A percentile compares a stretch with the other conserved stretches of the same genome.
Conservation (phyloP, 2,113 vertebrate species). For the Microcebus murinus region DNA sequence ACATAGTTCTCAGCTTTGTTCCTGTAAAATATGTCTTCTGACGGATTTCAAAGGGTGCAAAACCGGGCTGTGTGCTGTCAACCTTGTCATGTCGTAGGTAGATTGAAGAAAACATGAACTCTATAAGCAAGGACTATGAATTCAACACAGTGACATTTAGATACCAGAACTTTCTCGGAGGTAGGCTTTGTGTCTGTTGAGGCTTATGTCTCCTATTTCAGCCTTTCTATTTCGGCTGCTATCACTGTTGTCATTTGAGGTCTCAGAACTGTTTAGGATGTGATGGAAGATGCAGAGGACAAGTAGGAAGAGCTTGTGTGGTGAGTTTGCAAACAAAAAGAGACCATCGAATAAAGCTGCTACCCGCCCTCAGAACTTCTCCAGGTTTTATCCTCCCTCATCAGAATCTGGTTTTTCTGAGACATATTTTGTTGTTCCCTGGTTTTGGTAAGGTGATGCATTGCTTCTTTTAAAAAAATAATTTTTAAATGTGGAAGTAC, state of each 20-base stretch:
- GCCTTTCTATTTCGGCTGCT: neutral
- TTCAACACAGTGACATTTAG: neutral
- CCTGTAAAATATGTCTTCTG: neutral
- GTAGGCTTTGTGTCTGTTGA: neutral
- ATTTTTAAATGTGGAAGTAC: neutral
- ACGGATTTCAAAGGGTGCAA: neutral
- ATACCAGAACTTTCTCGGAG: neutral
- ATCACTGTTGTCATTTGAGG: neutral
- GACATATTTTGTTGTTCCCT: neutral
- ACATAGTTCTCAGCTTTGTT: neutral
- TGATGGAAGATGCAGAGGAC: neutral
- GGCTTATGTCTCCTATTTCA: neutral
- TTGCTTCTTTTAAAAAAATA: neutral
- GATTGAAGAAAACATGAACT: neutral
- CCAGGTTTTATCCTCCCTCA: neutral
- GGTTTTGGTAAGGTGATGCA: neutral
- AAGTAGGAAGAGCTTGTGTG: neutral
- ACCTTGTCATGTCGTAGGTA: neutral
- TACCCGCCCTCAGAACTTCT: neutral
- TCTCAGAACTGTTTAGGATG: neutral
- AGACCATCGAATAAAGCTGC: neutral
- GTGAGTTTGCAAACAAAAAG: neutral
- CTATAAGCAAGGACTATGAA: neutral
- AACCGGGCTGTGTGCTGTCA: neutral
- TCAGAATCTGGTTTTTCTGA: neutral